Evolutionary conservation across 1,140 invertebrate species (phyloP).

Genomic region (Phenacoccus solenopsis): DNA sequence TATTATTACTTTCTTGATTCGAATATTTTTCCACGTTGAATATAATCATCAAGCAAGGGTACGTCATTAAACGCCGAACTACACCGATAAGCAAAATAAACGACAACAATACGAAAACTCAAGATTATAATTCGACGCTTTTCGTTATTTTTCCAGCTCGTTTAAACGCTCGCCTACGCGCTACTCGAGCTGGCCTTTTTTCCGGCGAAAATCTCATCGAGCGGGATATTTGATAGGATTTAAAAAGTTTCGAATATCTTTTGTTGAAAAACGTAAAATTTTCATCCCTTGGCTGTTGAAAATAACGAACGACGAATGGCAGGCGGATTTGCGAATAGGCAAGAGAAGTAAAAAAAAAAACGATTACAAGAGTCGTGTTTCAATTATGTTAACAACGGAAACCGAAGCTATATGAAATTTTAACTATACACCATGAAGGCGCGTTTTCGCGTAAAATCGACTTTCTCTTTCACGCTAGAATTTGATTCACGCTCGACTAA

Average conservation of each 20-base stretch:
- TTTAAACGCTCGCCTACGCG: too few species aligned
- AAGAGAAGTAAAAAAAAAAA: not conserved
- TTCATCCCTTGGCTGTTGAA: not conserved
- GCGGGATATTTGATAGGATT: slow-evolving; percentile 9
- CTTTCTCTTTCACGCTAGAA: not conserved
- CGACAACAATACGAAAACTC: not conserved
- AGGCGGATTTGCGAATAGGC: not conserved
- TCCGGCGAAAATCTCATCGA: not conserved
- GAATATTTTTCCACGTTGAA: too few species aligned
- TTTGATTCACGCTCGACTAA: not conserved
- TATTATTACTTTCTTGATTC: too few species aligned
- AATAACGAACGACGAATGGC: not conserved
- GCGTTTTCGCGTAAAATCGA: not conserved
- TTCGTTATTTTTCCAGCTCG: not conserved
- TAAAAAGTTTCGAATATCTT: slow-evolving; percentile 17
- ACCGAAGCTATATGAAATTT: slow-evolving; percentile 6
- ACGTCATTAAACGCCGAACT: too few species aligned
- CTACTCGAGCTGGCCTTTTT: not conserved
- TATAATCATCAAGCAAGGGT: too few species aligned
- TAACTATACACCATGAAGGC: not conserved
- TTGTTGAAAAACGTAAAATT: not conserved
- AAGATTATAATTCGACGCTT: not conserved
- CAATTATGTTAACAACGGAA: slow-evolving; percentile 15
- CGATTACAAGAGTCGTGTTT: slow-evolving; percentile 8
- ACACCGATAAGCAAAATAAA: too few species aligned